phyloP scores from a whole-genome alignment of 2,888 invertebrate genomes.

The Chelonus formosanus region DNA sequence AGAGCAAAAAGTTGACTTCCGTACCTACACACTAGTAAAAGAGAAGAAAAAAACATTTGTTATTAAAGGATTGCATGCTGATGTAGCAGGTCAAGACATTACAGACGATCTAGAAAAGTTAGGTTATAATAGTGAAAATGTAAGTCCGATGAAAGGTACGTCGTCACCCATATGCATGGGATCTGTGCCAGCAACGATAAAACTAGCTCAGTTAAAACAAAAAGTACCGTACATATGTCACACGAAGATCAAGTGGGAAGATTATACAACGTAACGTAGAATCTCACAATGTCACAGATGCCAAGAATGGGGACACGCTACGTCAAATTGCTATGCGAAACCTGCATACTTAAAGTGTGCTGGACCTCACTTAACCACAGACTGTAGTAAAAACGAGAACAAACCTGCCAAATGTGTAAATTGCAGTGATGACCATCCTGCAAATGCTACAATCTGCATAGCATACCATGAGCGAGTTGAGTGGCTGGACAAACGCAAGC shows the following conservation, averaged over 20 bases:
- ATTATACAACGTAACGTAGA: conserved; percentile 41
- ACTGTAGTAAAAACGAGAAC: conserved; percentile 43
- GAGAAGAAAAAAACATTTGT: no score
- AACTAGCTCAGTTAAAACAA: conserved; percentile 36
- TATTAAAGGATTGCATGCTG: no score
- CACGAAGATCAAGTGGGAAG: conserved; percentile 43
- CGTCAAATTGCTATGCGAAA: conserved; percentile 43
- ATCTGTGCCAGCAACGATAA: conserved; percentile 31
- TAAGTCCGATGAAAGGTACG: conserved; percentile 43
- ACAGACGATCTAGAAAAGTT: no score
- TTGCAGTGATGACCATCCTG: conserved; percentile 47
- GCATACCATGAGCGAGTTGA: conserved; percentile 38
- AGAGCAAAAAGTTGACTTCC: no score
- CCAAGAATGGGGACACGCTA: conserved; percentile 51
- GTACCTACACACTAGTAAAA: no score
- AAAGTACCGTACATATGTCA: conserved; percentile 34
- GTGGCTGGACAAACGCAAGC: conserved; percentile 13
- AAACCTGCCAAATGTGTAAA: conserved; percentile 49
- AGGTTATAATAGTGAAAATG: not conserved
- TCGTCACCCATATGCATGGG: conserved; percentile 38
- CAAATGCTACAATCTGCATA: conserved; percentile 43
- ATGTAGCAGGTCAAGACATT: no score
- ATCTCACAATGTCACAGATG: conserved; percentile 49
- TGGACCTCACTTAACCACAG: conserved; percentile 43
- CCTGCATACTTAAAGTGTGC: conserved; percentile 48